Base-by-base conservation (phyloP, 2,113 vertebrate species). In the Scopus umbretta region DNA sequence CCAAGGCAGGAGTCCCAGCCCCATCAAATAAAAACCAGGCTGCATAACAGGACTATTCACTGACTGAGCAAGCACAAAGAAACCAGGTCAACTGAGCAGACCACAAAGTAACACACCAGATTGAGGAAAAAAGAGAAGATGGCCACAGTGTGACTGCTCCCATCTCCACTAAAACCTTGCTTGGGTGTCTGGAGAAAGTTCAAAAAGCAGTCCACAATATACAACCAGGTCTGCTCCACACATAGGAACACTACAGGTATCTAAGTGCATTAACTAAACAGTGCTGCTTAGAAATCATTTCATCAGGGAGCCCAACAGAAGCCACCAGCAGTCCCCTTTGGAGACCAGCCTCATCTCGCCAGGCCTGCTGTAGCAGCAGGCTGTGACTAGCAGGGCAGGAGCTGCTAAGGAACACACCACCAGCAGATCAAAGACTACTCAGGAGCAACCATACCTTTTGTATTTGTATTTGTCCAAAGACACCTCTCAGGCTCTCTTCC, bases 11-110 rank as follows among this genome's bases (percentile, higher is more conserved):
- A 96, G 61, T n/a, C 27, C 2, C 10, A 55, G 52, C 66, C 91
- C 88, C 43, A 67, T 36, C 53, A 67, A 50, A 84, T 63, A 17
- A 90, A 86, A 72, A 5, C 10, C 43, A 70, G 49, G 17, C 68
- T 62, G 92, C 0, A 0, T 22, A 45, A 66, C 49, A 27, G 53
- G 16, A 52, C 34, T 62, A 40, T 9, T 34, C 55, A 27, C 40
- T 6, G 42, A 42, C 40, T n/a, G 50, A 95, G 72, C 50, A 42
- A 73, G 72, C 91, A 88, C 3, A 2, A 30, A 86, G 88, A 92
- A 95, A 94, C 63, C 88, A 86, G 96, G 92, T 80, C 94, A 95
- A 2, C 63, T 47, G 66, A 94, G 83, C 71, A 71, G 84, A 76
- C 7, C 2, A 0, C 23, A 11, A 78, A 68, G 58, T n/a, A 80